Conservation (phyloP, 2,113 vertebrate species). For the Notechis scutatus region DNA sequence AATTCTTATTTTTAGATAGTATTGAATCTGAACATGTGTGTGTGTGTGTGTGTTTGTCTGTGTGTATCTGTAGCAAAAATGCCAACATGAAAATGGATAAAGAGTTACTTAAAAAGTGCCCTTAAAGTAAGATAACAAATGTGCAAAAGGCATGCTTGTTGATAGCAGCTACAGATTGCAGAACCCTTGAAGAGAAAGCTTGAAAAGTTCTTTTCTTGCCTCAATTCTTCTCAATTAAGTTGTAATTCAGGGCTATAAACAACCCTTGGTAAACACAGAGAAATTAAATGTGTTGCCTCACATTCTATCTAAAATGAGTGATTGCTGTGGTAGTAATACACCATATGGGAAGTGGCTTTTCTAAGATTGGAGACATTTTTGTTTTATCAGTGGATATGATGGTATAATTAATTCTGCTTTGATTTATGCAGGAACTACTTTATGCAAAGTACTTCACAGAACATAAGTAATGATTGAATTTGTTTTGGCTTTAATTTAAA, state of each 20-base stretch:
- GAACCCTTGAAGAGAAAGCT: slow-evolving; percentile 20
- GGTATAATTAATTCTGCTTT: neutral
- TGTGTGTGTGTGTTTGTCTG: no score
- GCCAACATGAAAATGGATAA: neutral
- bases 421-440: neutral
- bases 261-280: neutral
- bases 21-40: neutral
- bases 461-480: neutral
- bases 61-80: neutral
- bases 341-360: neutral
- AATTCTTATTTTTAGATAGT: neutral
- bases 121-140: neutral
- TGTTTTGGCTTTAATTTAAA: neutral
- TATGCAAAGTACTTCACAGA: neutral
- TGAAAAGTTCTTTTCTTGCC: neutral
- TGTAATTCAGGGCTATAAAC: neutral
- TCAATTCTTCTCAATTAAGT: neutral
- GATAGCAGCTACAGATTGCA: slow-evolving; percentile 14
- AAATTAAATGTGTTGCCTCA: neutral
- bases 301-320: neutral
- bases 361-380: neutral
- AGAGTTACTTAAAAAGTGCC: neutral
- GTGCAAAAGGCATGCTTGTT: neutral
- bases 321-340: neutral
- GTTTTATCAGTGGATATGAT: neutral